Conservation (phyloP, 2,797 vertebrate species). For the Astyanax mexicanus region DNA sequence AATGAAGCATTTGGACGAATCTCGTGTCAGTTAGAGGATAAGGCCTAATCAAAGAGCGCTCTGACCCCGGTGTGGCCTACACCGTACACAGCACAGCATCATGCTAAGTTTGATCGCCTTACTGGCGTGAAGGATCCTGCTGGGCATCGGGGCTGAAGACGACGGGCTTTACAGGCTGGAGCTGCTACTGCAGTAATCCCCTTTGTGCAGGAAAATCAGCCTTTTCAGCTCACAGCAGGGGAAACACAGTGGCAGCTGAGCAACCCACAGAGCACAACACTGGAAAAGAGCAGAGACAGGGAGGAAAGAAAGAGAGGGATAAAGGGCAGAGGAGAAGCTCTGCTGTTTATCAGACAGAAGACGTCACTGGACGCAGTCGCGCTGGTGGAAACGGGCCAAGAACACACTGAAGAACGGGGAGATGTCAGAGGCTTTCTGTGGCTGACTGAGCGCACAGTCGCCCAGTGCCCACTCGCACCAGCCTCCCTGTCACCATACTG, state of each 20-base stretch:
- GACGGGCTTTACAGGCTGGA: constrained; percentile 7
- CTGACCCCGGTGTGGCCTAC: background rate
- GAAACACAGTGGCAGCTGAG: background rate
- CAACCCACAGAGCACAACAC: background rate
- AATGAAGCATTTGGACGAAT: background rate
- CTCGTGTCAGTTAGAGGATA: background rate
- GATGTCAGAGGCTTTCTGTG: background rate
- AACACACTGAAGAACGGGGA: background rate
- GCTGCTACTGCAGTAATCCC: constrained; percentile 17
- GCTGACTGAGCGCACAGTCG: too few species aligned
- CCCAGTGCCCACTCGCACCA: background rate
- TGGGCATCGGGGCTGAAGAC: constrained; percentile 8
- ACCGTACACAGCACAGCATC: background rate
- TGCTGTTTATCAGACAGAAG: constrained; percentile 4
- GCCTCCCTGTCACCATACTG: too few species aligned
- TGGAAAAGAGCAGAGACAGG: background rate
- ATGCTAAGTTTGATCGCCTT: constrained; percentile 4
- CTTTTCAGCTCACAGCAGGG: constrained; percentile 37
- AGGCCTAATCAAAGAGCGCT: background rate
- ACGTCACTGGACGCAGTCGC: background rate
- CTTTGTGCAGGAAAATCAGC: constrained; percentile 35
- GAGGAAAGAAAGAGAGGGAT: background rate
- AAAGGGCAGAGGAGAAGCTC: background rate
- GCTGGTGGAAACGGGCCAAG: constrained; percentile 3
- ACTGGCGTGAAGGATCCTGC: background rate